A percentile compares a stretch with the other conserved stretches of the same genome.
These are phyloP conservation scores for Tipula lateralis DNA, from an alignment of 2,888 invertebrate species.

Conservation along the genomic window DNA sequence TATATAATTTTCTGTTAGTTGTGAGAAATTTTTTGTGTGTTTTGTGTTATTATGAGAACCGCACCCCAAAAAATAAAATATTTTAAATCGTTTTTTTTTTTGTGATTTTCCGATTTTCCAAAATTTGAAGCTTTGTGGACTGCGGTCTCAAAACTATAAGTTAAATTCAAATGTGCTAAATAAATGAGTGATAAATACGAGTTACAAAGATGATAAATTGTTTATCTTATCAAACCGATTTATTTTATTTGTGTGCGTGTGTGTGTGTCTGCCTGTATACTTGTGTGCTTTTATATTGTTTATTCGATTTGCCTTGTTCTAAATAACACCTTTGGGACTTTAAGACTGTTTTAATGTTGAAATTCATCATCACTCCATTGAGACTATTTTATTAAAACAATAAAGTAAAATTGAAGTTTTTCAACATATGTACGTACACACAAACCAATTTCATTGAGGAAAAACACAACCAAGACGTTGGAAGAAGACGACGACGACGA, in stretches of 20 bases:
- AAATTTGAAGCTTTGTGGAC: not conserved
- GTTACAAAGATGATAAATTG: not conserved
- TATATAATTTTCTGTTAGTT: constrained; percentile 11
- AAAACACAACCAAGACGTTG: not conserved
- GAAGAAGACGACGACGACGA: not conserved
- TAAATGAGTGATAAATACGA: not conserved
- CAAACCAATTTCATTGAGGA: not conserved
- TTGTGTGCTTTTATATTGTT: not conserved
- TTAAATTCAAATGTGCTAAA: not conserved
- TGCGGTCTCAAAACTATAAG: not conserved
- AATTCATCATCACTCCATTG: constrained; percentile 27
- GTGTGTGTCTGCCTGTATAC: not conserved
- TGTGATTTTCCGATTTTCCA: not conserved
- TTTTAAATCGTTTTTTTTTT: not conserved
- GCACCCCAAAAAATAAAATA: constrained; percentile 34
- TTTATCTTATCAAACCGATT: not conserved
- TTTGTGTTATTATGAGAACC: constrained; percentile 33
- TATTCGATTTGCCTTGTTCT: not conserved
- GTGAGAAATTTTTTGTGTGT: constrained; percentile 21
- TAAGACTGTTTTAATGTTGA: not conserved
- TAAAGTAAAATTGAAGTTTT: not conserved
- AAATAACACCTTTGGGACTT: not conserved
- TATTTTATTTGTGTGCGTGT: not conserved
- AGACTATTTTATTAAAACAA: constrained; percentile 27
- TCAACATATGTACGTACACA: not conserved